Conservation (phyloP, 1,140 invertebrate species). For the Panulirus ornatus region DNA sequence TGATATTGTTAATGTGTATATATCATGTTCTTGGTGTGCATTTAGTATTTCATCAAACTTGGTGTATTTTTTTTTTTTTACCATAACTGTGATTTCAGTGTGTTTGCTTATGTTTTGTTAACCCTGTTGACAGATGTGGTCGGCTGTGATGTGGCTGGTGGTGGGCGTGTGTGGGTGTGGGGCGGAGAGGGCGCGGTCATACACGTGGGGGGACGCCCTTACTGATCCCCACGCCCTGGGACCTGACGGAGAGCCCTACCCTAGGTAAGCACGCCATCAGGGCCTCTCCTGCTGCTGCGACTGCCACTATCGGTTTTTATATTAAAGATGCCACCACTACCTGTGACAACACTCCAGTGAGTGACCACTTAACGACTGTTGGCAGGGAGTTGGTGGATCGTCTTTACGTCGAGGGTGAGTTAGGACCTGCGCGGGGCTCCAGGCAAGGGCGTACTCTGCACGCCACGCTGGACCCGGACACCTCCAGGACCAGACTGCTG, state of each 20-base stretch:
- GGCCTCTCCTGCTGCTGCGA: not conserved
- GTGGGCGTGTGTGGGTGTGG: not conserved
- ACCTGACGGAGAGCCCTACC: conserved; percentile 89
- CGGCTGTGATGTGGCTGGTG: conserved; percentile 17
- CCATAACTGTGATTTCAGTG: not conserved
- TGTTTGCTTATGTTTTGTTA: no score
- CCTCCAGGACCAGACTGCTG: not conserved
- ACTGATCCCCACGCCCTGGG: conserved; percentile 87
- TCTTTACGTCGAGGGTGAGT: not conserved
- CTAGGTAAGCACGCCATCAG: conserved; percentile 83
- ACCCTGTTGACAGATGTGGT: not conserved
- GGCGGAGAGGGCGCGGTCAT: not conserved
- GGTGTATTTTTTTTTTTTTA: not conserved
- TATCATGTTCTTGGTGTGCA: no score
- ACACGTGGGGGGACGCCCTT: conserved; percentile 91
- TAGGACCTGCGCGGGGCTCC: not conserved
- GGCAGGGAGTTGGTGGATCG: conserved; percentile 36
- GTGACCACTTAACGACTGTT: not conserved
- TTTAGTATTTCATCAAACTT: no score
- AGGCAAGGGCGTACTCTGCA: conserved; percentile 14
- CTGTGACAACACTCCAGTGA: no score
- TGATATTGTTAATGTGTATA: no score
- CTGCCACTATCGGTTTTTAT: not conserved
- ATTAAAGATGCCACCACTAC: not conserved
- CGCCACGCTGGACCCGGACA: conserved; percentile 10